Percentiles rank a stretch among this genome's conserved stretches.
Conservation (phyloP, 2,797 vertebrate species). For the Siniperca undulata region DNA sequence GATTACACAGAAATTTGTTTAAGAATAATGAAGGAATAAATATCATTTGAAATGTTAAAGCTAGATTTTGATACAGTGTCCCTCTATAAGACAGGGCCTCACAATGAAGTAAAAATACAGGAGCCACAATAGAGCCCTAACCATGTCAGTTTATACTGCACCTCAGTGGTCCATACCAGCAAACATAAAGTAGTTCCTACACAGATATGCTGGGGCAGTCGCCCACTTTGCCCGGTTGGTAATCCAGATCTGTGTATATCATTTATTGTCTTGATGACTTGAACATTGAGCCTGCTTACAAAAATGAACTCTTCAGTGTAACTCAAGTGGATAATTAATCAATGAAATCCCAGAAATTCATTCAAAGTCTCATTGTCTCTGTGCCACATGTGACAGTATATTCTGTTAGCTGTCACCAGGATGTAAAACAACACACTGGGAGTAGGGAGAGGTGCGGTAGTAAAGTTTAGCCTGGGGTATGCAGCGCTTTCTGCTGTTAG, state of each 20-base stretch:
- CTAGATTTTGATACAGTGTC: not conserved
- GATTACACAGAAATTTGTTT: not conserved
- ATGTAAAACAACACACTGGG: conserved; percentile 19
- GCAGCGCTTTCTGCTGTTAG: not conserved
- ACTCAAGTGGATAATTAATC: conserved; percentile 26
- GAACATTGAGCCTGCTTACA: conserved; percentile 10
- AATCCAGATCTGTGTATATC: not conserved
- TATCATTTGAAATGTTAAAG: not conserved
- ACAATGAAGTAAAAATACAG: not conserved
- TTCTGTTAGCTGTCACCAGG: conserved; percentile 31
- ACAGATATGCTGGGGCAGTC: not conserved
- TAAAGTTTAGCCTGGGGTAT: not conserved
- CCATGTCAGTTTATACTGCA: not conserved
- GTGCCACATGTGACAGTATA: not conserved
- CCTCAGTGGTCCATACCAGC: not conserved
- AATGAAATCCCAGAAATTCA: not conserved
- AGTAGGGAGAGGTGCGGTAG: no score
- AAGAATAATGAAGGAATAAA: not conserved
- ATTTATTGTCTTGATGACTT: conserved; percentile 10
- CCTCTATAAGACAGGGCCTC: not conserved
- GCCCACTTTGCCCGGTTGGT: not conserved
- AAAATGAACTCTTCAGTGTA: not conserved
- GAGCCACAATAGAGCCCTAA: not conserved
- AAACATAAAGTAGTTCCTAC: not conserved
- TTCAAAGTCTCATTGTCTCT: not conserved